phyloP scores from a whole-genome alignment of 2,888 invertebrate species.

The Ecdyonurus torrentis region DNA sequence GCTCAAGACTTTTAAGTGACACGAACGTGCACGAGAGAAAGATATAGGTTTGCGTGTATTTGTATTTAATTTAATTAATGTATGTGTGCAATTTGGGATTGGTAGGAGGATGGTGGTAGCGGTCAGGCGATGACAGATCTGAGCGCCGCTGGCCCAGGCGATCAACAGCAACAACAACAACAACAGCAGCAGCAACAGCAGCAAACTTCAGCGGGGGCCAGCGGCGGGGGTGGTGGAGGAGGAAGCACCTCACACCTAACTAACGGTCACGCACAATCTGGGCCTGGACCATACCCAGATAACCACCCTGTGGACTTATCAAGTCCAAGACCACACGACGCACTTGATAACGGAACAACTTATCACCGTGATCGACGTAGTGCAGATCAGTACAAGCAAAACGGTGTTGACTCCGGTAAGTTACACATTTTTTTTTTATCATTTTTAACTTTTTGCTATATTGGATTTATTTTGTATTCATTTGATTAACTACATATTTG shows the following conservation, averaged over 20 bases:
- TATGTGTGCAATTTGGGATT: too few relatives aligned
- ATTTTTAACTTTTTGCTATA: too few relatives aligned
- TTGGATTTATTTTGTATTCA: too few relatives aligned
- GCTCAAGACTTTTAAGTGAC: too few relatives aligned
- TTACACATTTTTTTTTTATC: not conserved
- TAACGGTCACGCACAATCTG: slow-evolving; percentile 1
- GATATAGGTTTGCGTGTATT: too few relatives aligned
- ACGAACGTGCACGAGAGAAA: too few relatives aligned
- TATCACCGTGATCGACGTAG: slow-evolving; percentile 5
- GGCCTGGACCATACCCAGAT: slow-evolving; percentile 11
- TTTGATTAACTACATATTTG: too few relatives aligned
- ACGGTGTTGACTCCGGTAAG: slow-evolving; percentile 7
- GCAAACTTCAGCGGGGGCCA: not conserved
- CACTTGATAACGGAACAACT: not conserved
- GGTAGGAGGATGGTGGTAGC: not conserved
- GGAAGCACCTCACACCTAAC: not conserved
- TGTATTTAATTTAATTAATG: too few relatives aligned
- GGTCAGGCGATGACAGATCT: not conserved
- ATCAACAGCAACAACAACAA: not conserved
- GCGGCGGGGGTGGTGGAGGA: not conserved
- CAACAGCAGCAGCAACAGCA: not conserved
- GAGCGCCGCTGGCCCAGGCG: slow-evolving; percentile 2
- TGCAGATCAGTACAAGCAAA: slow-evolving; percentile 7
- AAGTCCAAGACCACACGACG: slow-evolving; percentile 13
- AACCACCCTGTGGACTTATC: slow-evolving; percentile 16